phyloP scores from a whole-genome alignment of 37 sponge, comb jelly and placozoan genomes.

The Trichoplax adhaerens region DNA sequence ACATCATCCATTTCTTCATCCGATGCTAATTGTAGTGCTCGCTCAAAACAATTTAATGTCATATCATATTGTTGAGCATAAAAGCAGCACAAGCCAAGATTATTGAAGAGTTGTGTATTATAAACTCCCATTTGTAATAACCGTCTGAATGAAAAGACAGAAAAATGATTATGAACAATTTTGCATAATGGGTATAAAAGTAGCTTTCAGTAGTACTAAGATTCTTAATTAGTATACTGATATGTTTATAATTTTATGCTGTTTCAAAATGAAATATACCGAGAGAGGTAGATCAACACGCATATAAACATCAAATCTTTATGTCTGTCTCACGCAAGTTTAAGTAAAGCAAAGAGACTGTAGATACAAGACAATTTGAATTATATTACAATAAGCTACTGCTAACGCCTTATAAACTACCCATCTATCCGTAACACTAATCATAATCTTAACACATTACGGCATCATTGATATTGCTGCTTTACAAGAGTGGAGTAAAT shows the following conservation, averaged over 20 bases:
- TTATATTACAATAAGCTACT: no score
- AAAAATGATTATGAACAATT: no score
- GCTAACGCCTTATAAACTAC: no score
- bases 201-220: neutral
- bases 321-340: no score
- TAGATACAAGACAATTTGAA: no score
- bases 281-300: neutral
- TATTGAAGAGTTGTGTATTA: constrained; percentile 87
- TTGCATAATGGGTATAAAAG: neutral
- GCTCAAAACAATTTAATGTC: constrained; percentile 70
- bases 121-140: constrained; percentile 90
- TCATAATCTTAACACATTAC: no score
- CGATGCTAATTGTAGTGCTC: constrained; percentile 62
- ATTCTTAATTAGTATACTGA: neutral
- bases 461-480: no score
- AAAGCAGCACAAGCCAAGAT: constrained; percentile 92
- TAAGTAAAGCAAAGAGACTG: no score
- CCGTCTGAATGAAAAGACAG: constrained; percentile 29
- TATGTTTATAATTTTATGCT: neutral
- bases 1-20: constrained; percentile 70
- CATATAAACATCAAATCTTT: neutral
- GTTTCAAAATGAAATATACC: neutral
- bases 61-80: constrained; percentile 97
- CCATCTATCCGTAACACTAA: no score
- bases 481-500: no score